phyloP scores from a whole-genome alignment of 2,888 invertebrate species.

The Salticus scenicus region DNA sequence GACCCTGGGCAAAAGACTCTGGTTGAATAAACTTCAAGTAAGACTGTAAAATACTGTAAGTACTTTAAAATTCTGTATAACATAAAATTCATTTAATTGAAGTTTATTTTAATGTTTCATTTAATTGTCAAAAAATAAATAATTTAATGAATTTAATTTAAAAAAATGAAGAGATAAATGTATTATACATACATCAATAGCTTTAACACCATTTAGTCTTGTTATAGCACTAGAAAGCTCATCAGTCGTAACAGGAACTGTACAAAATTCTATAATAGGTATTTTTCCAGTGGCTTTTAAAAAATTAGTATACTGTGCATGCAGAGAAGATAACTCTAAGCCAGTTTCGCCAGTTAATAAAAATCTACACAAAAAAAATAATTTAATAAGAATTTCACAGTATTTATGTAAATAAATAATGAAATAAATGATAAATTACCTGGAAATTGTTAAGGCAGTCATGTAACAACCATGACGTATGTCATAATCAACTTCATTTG shows the following conservation, averaged over 20 bases:
- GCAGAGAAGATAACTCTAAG: conserved; percentile 43
- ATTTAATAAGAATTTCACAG: no score
- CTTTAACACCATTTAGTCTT: conserved; percentile 54
- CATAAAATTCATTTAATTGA: no score
- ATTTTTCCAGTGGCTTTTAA: conserved; percentile 29
- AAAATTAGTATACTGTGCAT: conserved; percentile 38
- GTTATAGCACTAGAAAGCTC: conserved; percentile 59
- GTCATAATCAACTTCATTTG: conserved; percentile 76
- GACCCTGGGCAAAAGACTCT: no score
- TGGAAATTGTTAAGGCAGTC: conserved; percentile 76
- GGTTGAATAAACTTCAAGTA: no score
- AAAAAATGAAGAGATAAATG: no score
- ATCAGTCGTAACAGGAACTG: conserved; percentile 39
- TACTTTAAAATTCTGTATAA: no score
- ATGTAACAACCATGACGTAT: conserved; percentile 77
- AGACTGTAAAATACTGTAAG: no score
- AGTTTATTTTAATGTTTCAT: no score
- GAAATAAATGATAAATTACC: conserved; percentile 72
- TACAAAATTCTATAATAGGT: conserved; percentile 58
- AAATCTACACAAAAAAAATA: conserved; percentile 72
- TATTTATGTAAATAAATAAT: no score
- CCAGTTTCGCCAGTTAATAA: conserved; percentile 76
- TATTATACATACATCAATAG: conserved; percentile 47
- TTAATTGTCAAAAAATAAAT: no score
- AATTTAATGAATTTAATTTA: no score